Evolutionary conservation across 1,140 invertebrate species (phyloP), one percentile per base, ranked within the genome.

Genomic region (Antheraea mylitta): DNA sequence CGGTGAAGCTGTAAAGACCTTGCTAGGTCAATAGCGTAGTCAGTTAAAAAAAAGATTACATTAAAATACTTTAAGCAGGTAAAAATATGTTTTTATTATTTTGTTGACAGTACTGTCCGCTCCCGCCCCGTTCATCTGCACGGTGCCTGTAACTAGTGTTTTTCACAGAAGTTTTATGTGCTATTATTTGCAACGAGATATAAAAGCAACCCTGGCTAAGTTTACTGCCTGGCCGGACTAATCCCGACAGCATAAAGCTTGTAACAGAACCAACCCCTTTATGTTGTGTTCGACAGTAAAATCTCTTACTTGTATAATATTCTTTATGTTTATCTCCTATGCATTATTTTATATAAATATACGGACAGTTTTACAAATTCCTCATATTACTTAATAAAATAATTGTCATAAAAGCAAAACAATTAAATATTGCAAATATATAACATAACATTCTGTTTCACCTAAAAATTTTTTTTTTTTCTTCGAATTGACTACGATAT

Each of bases 101-200:
- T 22, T 80, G 68, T 76, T 72, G 38, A 67, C 81, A 0, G 67
- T 88, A 67, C 82, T 0, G 67, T 86, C 82, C 81, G 38, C 13
- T n/a, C 60, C 61, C 66, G 70, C 58, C 67, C 68, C 70, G 82
- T 79, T 82, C 81, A 83, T 88, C 84, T 80, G 67, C 48, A 73
- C 77, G 66, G 73, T 61, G 67, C 69, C 79, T 74, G 82, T 88
- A 87, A 89, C 87, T 91, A 87, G 87, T 89, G 83, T 89, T 91
- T 90, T 91, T 90, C 89, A 83, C 86, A 79, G 81, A 86, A 91
- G 83, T 91, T 91, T 91, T 91, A 91, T 90, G 87, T 81, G 85
- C 87, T 89, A 91, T 91, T 90, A 91, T 91, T 91, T 85, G 85
- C 83, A 83, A 85, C 77, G 80, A 80, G 82, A 79, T 85, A 89